Evolutionary conservation across 2,888 invertebrate species (phyloP), one percentile per base, ranked within the genome.

Genomic region (Gryllus longicercus): DNA sequence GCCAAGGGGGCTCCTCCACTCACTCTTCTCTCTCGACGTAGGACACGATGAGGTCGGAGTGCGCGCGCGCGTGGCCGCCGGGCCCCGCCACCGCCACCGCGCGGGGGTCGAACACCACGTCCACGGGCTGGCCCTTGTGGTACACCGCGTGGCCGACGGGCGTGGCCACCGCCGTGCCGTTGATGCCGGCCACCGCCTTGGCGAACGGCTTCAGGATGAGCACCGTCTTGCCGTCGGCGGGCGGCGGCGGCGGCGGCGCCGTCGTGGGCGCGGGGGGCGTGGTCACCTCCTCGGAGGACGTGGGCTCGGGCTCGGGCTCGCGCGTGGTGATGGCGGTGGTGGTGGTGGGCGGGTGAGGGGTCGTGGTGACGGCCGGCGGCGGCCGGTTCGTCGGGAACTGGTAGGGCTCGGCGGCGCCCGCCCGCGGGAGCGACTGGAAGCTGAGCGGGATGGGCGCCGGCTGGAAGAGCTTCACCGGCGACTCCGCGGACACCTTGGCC

Each of bases 11-110:
- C 38, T 38, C 38, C 63, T 2, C 76, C 38, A 1, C 38, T 38
- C 38, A 38, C 38, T 50, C 78, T 49, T 76, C 51, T 18, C 51
- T 74, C 50, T 81, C 79, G 4, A 82, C 25, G 63, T 75, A 75
- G 21, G 82, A 79, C 86, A 85, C 83, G 84, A 91, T 90, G 82
- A 94, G 89, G 86, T 93, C 93, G 80, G 94, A 93, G 85, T 93
- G 91, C 0, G 94, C 94, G 85, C 93, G 93, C 0, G 94, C 94
- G 78, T 92, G 90, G 12, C 94, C 94, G 8, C 93, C 93, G 51
- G 93, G 93, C 11, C 94, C 94, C 3, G 91, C 93, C 8, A 94
- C 89, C 4, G 94, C 94, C 1, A 92, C 90, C 0, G 93, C 92
- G 82, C 90, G 89, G 3, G 94, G 94, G 82, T 90, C 89, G 85